A percentile compares a stretch with the other conserved stretches of the same genome.
phyloP scores from a whole-genome alignment of 2,888 invertebrate species.

The Heliconius sara region DNA sequence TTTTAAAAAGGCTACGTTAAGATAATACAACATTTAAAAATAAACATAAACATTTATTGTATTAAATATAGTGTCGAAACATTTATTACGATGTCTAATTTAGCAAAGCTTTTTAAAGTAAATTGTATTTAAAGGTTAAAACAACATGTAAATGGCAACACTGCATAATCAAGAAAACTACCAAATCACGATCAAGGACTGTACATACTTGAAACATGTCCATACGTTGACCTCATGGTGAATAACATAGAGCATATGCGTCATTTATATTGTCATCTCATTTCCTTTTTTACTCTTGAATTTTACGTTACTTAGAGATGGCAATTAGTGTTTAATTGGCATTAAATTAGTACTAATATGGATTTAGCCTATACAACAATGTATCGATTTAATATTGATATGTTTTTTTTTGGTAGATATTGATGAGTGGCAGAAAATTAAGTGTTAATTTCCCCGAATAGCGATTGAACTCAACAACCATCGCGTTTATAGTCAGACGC shows the following conservation, averaged over 20 bases:
- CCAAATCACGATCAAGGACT: constrained; percentile 23
- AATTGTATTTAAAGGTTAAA: constrained; percentile 6
- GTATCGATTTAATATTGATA: too few relatives aligned
- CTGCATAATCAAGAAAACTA: constrained; percentile 7
- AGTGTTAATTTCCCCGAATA: too few relatives aligned
- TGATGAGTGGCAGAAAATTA: too few relatives aligned
- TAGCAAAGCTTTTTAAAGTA: neutral
- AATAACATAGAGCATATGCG: constrained; percentile 22
- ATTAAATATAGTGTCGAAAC: too few relatives aligned
- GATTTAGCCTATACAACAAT: neutral
- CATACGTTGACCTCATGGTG: constrained; percentile 26
- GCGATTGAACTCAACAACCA: too few relatives aligned
- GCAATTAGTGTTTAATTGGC: neutral
- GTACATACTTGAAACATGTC: constrained; percentile 12
- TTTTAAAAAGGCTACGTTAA: too few relatives aligned
- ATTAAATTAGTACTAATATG: neutral
- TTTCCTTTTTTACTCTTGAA: neutral
- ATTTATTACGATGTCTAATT: neutral
- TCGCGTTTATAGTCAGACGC: too few relatives aligned
- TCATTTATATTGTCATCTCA: constrained; percentile 20
- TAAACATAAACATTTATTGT: too few relatives aligned
- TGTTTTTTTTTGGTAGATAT: too few relatives aligned
- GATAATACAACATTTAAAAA: too few relatives aligned
- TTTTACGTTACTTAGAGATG: neutral
- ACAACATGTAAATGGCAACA: constrained; percentile 8